Evolutionary conservation across 1,140 invertebrate species (phyloP).

Genomic region (Aphelenchoides avenae): DNA sequence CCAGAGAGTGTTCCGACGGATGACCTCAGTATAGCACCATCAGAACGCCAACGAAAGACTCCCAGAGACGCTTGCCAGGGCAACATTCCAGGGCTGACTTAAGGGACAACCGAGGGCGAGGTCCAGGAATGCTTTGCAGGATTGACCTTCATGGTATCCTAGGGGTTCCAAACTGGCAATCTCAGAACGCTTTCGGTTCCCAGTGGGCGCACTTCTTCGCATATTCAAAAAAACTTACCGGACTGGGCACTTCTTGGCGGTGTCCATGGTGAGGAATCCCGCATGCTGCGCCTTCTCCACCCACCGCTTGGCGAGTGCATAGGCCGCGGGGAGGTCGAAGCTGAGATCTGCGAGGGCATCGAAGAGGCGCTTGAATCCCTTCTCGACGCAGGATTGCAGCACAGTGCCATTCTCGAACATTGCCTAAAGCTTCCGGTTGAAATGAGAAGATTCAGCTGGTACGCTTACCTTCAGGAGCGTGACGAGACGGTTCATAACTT

Average conservation of each 20-base stretch:
- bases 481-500: slow-evolving; percentile 26
- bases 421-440: slow-evolving; percentile 17
- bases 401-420: slow-evolving; percentile 31
- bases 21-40: too few species aligned
- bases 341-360: slow-evolving; percentile 34
- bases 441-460: neutral
- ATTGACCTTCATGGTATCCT: too few species aligned
- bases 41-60: too few species aligned
- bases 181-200: slow-evolving; percentile 6
- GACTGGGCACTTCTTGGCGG: slow-evolving; percentile 28
- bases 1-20: too few species aligned
- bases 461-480: slow-evolving; percentile 28
- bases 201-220: too few species aligned
- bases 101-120: too few species aligned
- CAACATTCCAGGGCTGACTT: too few species aligned
- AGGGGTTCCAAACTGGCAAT: too few species aligned
- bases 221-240: slow-evolving; percentile 26
- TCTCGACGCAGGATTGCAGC: slow-evolving; percentile 28
- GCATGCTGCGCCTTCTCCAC: slow-evolving; percentile 31
- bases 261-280: slow-evolving; percentile 20
- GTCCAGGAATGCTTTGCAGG: too few species aligned
- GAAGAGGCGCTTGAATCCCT: slow-evolving; percentile 31
- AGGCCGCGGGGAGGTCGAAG: slow-evolving; percentile 39
- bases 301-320: slow-evolving; percentile 40
- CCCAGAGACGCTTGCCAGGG: too few species aligned